phyloP scores from a whole-genome alignment of 1,140 invertebrate genomes.

The Rhagoletis zephyria region DNA sequence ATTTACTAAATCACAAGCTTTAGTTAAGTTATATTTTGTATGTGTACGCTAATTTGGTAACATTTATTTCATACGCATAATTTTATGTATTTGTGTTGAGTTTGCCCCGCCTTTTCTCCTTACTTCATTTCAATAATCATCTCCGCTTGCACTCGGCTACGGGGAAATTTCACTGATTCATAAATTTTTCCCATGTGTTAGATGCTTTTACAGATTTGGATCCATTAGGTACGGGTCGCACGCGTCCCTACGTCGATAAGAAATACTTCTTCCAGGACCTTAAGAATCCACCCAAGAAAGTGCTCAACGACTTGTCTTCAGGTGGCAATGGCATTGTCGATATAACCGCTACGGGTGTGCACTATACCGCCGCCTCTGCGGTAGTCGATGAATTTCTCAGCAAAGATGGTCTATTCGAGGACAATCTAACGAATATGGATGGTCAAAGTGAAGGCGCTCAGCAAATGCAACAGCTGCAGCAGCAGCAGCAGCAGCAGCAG shows the following conservation, averaged over 20 bases:
- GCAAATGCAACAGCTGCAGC: constrained; percentile 53
- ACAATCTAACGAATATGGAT: constrained; percentile 40
- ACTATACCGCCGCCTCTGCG: constrained; percentile 48
- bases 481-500: not conserved
- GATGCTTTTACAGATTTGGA: constrained; percentile 94
- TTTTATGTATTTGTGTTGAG: not conserved
- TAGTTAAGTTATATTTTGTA: not conserved
- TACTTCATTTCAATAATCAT: not conserved
- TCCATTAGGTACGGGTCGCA: constrained; percentile 89
- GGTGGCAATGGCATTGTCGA: constrained; percentile 37
- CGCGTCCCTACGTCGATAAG: constrained; percentile 92
- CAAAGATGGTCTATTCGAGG: constrained; percentile 65
- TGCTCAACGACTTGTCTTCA: constrained; percentile 83
- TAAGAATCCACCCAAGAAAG: constrained; percentile 92
- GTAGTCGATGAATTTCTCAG: constrained; percentile 62
- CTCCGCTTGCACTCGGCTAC: not conserved
- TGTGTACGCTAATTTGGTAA: not conserved
- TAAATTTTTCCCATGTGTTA: constrained; percentile 70
- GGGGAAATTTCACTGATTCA: constrained; percentile 56
- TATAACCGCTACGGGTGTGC: constrained; percentile 20
- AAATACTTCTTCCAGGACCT: constrained; percentile 95
- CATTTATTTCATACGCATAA: not conserved
- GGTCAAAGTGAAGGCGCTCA: not conserved
- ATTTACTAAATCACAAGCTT: not conserved
- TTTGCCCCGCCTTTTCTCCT: not conserved